These are phyloP conservation scores for Vulpes ferrilata DNA, from an alignment of 2,113 vertebrate species.

Conservation along the genomic window DNA sequence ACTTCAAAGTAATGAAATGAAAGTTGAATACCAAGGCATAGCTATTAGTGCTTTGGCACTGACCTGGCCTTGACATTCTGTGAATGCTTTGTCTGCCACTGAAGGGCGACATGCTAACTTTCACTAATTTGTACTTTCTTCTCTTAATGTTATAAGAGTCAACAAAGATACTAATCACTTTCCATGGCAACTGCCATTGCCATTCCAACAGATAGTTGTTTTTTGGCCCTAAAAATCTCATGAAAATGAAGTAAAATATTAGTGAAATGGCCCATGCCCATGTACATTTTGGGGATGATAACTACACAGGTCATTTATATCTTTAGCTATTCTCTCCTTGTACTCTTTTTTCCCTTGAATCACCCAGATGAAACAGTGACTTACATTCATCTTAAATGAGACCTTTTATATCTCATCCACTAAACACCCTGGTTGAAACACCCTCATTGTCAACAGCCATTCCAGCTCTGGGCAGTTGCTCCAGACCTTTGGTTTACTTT, in stretches of 20 bases:
- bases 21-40: neutral
- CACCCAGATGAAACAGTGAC: neutral
- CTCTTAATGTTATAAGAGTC: neutral
- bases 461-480: neutral
- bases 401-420: neutral
- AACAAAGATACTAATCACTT: neutral
- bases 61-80: neutral
- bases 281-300: neutral
- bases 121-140: neutral
- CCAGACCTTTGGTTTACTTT: neutral
- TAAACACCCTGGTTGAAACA: neutral
- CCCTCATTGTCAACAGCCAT: neutral
- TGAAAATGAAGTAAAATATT: constrained; percentile 28
- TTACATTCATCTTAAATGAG: neutral
- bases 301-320: neutral
- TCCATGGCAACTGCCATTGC: neutral
- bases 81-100: neutral
- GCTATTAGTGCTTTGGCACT: neutral
- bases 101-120: neutral
- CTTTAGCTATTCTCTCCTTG: neutral
- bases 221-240: constrained; percentile 32
- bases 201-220: neutral
- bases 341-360: neutral
- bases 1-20: neutral
- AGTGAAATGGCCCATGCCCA: neutral